Base-by-base conservation (phyloP, 2,797 vertebrate species). In the Darevskia mixta region DNA sequence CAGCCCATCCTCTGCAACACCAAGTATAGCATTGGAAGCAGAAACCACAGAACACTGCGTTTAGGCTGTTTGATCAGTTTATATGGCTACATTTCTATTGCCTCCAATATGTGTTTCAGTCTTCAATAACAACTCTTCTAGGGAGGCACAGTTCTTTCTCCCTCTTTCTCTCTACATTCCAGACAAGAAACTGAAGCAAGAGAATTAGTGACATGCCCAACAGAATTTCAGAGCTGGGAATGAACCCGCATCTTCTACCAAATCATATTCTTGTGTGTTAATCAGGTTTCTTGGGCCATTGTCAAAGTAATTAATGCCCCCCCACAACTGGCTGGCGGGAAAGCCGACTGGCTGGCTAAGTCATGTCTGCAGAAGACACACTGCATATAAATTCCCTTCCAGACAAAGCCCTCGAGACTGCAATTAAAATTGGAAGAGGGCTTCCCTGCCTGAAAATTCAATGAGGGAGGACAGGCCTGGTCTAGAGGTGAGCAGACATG, bases 401-500 rank as follows among this genome's bases (percentile, higher is more conserved):
- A 88, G 81, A 78, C 80, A 83, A 86, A 84, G 55, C 69, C 66
- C 81, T 18, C 3, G 41, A 79, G 85, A 75, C 45, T 64, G 83
- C 79, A 89, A 83, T 29, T 82, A 67, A 75, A 80, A 82, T 55
- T 17, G 69, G 43, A 1, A 1, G 41, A 76, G 86, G 80, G 64
- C 49, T 88, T 79, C 23, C 23, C 29, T 20, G 41, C 20, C 32
- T 87, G 32, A 81, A 87, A 81, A 61, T 55, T 72, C 82, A 88
- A 79, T 38, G 38, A 13, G 27, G 79, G 79, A 38, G 81, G 69
- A 58, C 2, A 38, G 25, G 61, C 23, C 29, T 61, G 83, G 61
- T 49, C 55, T 80, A 45, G 87, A 85, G 82, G 87, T 88, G 87
- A 83, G 81, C 64, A 83, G 87, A 79, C 87, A 43, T 55, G 66